Base-by-base conservation (phyloP, 30 jellyfish, hydroid and myxozoan species). In the Cassiopea andromeda region DNA sequence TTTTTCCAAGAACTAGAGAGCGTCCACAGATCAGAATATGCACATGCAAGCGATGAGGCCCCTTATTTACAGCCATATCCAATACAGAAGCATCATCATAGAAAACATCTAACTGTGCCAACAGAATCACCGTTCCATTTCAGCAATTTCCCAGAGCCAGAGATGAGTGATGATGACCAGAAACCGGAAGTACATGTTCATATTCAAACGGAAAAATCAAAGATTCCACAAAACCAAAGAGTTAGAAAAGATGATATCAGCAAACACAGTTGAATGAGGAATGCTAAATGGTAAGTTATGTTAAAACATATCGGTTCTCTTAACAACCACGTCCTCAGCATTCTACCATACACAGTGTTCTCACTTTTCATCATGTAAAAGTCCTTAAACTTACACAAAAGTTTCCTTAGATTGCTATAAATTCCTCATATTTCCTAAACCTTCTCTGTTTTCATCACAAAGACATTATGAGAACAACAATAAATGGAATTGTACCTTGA, bases 121-220 rank as follows among this genome's bases (percentile, higher is more conserved):
- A 87, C 94, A 19, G 77, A 76, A 73, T 69, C 88, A 18, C 94
- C 94, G 43, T 87, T 54, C 71, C 94, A 68, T 49, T 46, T 44
- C 77, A 78, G 81, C 72, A 84, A 88, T 8, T 16, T 54, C 19
- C 75, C n/a, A 68, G 60, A n/a, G 13, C 91, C 90, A n/a, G 89
- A 78, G 64, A 78, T 75, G 60, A 97, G 89, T 83, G 98, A 91
- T 46, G 99, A 95, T n/a, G 99, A 96, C 7, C 97, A 89, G 77
- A 96, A 96, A 92, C 99, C 99, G 16, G 99, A 96, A 91, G 99
- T 96, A 14, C 99, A 96, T 80, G 99, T 96, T 72, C 99, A 96
- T 67, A 96, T 96, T 74, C 97, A 92, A 77, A 96, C 99, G 3
- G 99, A 96, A 70, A 96, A 91, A 85, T 88, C 99, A 60, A 66